Base-by-base conservation (phyloP, 2,797 vertebrate species). In the Florisuga fusca region DNA sequence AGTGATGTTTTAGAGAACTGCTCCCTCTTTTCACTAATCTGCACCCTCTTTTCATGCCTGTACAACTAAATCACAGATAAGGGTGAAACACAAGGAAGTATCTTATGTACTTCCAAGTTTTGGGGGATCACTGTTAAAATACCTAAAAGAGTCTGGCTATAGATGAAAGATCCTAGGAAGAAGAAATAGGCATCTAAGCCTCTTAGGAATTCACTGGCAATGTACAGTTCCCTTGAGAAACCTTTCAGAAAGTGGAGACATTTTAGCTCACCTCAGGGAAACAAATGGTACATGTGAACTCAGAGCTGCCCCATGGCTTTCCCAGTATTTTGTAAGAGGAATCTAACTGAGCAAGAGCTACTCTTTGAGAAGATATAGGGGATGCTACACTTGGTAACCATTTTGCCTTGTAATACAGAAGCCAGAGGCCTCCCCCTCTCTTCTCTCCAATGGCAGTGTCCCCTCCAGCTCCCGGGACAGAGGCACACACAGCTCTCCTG, bases 371-470 rank as follows among this genome's bases (percentile, higher is more conserved):
- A 74, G 12, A 25, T n/a, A 22, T 18, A 51, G 23, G 3, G 11
- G 2, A 14, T 0, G 0, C 5, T 73, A 54, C 29, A 64, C 21
- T 64, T 51, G 4, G 31, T 57, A 59, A 4, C 5, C 7, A 3
- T 74, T 74, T 53, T 31, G 15, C 6, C 3, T 25, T 36, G 4
- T 17, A 57, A 53, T 4, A 57, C 1, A 48, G 67, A 69, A 85
- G 10, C 14, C 26, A 0, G 0, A 51, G 15, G 27, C 21, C 10
- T 48, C 10, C 15, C 33, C 26, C 20, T 27, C 41, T 27, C n/a
- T n/a, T 84, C 26, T 54, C 31, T 18, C 38, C 26, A 64, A 12
- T 5, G 10, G 17, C 0, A 46, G 1, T 27, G n/a, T 26, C 18
- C 12, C 4, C 7, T 33, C 21, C 27, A 58, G 43, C 10, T 58